Conservation (phyloP, 2,888 invertebrate genomes). For the Cinara cedri region DNA sequence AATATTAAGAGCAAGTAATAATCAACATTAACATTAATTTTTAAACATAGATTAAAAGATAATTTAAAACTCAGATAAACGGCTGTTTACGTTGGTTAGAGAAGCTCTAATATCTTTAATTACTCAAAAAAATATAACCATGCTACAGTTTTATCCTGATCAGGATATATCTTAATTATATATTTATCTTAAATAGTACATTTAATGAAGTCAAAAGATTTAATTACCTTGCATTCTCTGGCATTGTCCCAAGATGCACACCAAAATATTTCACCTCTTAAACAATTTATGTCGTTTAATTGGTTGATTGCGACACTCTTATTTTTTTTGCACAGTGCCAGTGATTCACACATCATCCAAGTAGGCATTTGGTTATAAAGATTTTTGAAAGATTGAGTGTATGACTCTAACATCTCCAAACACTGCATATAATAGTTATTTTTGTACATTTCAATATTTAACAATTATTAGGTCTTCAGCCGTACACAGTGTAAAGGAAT, state of each 20-base stretch:
- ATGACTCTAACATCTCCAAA: conserved; percentile 50
- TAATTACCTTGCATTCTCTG: conserved; percentile 66
- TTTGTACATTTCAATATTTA: conserved; percentile 14
- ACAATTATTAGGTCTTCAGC: neutral
- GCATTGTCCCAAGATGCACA: conserved; percentile 69
- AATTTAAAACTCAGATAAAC: too few relatives aligned
- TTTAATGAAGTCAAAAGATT: neutral
- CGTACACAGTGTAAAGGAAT: neutral
- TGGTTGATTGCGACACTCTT: conserved; percentile 32
- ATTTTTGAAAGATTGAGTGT: conserved; percentile 45
- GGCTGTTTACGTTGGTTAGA: too few relatives aligned
- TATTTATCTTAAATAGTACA: neutral
- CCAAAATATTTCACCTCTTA: conserved; percentile 83
- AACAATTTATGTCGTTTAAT: conserved; percentile 67
- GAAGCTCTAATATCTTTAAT: too few relatives aligned
- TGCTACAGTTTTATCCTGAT: too few relatives aligned
- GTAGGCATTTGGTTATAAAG: conserved; percentile 16
- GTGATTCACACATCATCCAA: conserved; percentile 50
- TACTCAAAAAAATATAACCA: too few relatives aligned
- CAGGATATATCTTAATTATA: too few relatives aligned
- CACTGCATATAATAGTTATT: conserved; percentile 52
- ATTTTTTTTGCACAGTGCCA: conserved; percentile 33
- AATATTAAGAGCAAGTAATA: too few relatives aligned
- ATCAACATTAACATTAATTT: too few relatives aligned
- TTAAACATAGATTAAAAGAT: too few relatives aligned